A percentile compares a stretch with the other conserved stretches of the same genome.
Evolutionary conservation across 1,140 invertebrate species (phyloP).

Genomic region (Zeugodacus cucurbitae): DNA sequence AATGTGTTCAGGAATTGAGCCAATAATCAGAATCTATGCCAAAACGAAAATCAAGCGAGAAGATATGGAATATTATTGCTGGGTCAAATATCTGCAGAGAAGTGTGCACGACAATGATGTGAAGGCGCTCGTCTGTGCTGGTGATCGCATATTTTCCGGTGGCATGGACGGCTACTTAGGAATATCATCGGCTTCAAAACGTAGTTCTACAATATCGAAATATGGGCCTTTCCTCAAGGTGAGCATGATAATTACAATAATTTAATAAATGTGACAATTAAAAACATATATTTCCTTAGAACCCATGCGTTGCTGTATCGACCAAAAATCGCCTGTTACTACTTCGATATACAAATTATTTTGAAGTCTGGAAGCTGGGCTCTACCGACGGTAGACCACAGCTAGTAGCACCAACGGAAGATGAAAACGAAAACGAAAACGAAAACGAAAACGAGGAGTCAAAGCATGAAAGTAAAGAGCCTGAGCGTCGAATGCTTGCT

Average conservation of each 20-base stretch:
- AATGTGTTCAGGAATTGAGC: slow-evolving; percentile 85
- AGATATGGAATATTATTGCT: slow-evolving; percentile 68
- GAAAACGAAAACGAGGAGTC: neutral
- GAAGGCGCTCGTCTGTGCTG: slow-evolving; percentile 72
- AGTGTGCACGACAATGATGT: slow-evolving; percentile 88
- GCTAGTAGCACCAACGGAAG: slow-evolving; percentile 47
- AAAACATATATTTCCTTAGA: neutral
- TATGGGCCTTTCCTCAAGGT: slow-evolving; percentile 77
- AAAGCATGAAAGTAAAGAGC: neutral
- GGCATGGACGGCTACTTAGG: slow-evolving; percentile 83
- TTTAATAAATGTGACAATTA: neutral
- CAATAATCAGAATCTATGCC: slow-evolving; percentile 77
- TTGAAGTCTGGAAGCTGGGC: slow-evolving; percentile 77
- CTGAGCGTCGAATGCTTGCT: slow-evolving; percentile 41
- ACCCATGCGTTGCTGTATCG: slow-evolving; percentile 72
- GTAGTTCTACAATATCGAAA: slow-evolving; percentile 74
- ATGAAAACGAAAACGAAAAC: slow-evolving; percentile 39
- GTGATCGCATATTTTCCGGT: slow-evolving; percentile 79
- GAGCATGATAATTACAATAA: neutral
- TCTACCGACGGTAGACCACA: slow-evolving; percentile 52
- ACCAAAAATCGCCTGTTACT: slow-evolving; percentile 72
- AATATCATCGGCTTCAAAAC: slow-evolving; percentile 70
- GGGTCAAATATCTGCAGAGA: slow-evolving; percentile 83
- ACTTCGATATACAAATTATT: slow-evolving; percentile 75
- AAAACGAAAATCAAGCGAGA: slow-evolving; percentile 73